Conservation (phyloP, 2,888 invertebrate genomes). For the Diachrysia chrysitis region DNA sequence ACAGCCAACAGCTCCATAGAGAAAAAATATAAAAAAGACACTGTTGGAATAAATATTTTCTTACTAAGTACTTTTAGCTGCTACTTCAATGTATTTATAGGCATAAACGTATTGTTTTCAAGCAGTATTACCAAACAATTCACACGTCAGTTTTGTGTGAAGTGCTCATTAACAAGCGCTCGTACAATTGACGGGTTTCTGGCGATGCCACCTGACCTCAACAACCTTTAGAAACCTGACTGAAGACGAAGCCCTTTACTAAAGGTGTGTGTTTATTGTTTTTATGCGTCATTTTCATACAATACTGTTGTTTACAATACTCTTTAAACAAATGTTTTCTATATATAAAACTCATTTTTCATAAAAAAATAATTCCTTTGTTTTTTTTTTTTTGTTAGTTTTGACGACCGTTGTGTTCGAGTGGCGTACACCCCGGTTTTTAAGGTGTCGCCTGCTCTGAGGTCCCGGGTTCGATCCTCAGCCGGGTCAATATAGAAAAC, state of each 20-base stretch:
- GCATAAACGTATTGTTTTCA: neutral
- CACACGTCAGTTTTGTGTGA: constrained; percentile 5
- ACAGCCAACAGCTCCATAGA: too few relatives aligned
- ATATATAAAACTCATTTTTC: neutral
- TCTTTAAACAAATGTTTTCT: neutral
- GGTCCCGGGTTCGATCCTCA: too few relatives aligned
- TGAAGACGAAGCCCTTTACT: neutral
- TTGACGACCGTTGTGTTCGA: too few relatives aligned
- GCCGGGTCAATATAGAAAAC: too few relatives aligned
- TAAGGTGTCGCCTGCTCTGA: too few relatives aligned
- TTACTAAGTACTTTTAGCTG: too few relatives aligned
- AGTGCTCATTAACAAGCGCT: neutral
- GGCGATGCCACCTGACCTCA: neutral
- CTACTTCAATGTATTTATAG: neutral
- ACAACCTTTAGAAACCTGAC: neutral
- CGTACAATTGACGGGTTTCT: neutral
- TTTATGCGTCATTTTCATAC: neutral
- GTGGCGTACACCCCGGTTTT: too few relatives aligned
- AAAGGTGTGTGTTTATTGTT: neutral
- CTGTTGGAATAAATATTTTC: too few relatives aligned
- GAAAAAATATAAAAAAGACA: neutral
- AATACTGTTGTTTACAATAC: neutral
- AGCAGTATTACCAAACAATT: constrained; percentile 2
- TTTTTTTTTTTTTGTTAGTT: too few relatives aligned
- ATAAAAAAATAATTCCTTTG: too few relatives aligned